Percentiles rank a stretch among this genome's conserved stretches.
Conservation (phyloP, 2,113 vertebrate genomes). For the Chelonoidis abingdonii region DNA sequence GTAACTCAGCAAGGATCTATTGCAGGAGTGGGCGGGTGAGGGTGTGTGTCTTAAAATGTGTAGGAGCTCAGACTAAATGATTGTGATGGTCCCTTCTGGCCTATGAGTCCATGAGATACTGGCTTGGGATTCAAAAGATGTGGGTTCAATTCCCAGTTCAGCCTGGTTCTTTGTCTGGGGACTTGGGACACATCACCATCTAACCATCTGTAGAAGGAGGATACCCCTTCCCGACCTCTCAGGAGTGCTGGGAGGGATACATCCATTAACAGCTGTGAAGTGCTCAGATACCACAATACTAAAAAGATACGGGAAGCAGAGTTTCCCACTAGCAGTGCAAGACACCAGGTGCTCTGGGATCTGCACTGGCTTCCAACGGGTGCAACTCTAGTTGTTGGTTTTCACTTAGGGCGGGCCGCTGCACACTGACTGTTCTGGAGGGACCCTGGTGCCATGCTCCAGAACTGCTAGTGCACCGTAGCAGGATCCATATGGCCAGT, state of each 20-base stretch:
- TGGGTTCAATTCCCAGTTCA: background rate
- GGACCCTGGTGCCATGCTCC: background rate
- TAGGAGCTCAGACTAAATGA: background rate
- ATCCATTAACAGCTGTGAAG: background rate
- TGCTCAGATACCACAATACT: background rate
- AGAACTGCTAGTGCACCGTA: background rate
- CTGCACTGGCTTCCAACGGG: background rate
- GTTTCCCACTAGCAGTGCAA: background rate
- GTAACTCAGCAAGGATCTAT: background rate
- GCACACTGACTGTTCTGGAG: too few relatives aligned
- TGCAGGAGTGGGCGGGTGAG: too few relatives aligned
- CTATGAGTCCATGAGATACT: background rate
- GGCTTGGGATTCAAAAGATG: background rate
- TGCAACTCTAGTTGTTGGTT: background rate
- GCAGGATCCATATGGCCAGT: too few relatives aligned
- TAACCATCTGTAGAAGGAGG: background rate
- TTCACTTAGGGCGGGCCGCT: background rate
- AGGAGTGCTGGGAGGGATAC: too few relatives aligned
- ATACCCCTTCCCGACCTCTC: background rate
- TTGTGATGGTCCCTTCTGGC: background rate
- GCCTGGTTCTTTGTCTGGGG: background rate
- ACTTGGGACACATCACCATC: background rate
- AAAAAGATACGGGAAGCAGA: background rate
- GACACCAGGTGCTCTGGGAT: background rate
- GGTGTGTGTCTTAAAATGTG: background rate